Percentiles rank a stretch among this genome's conserved stretches.
phyloP scores from a whole-genome alignment of 2,797 vertebrate genomes.

The Diglossa cyanea region DNA sequence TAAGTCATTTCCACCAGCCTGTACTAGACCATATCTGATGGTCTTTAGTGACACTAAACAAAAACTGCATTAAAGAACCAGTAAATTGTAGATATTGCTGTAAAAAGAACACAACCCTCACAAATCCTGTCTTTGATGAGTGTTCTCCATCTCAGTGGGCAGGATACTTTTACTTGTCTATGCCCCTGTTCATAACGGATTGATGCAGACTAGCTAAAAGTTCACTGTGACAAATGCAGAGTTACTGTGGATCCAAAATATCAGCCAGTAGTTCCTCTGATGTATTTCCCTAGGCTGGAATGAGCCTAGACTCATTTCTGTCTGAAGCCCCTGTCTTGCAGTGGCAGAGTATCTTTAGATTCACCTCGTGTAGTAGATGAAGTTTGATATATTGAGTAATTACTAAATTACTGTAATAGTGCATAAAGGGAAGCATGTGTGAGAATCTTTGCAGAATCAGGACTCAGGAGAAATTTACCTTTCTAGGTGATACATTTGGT shows the following conservation, averaged over 20 bases:
- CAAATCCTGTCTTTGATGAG: background rate
- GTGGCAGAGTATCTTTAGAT: background rate
- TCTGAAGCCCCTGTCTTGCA: background rate
- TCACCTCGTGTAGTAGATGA: background rate
- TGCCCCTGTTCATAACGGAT: background rate
- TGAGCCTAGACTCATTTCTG: background rate
- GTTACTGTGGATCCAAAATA: background rate
- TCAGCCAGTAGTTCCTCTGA: background rate
- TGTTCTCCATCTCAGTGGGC: background rate
- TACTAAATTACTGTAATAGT: background rate
- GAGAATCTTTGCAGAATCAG: background rate
- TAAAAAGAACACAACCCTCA: background rate
- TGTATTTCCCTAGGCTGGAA: background rate
- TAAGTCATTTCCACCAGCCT: background rate
- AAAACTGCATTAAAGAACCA: background rate
- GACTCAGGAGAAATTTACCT: background rate
- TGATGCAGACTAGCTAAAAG: background rate
- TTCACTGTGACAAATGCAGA: background rate
- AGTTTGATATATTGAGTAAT: background rate
- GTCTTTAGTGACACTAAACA: background rate
- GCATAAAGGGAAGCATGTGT: background rate
- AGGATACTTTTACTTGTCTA: background rate
- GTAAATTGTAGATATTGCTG: background rate
- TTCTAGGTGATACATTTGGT: background rate
- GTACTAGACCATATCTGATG: background rate